Conservation (phyloP, 2,888 invertebrate genomes). For the Limenitis camilla region DNA sequence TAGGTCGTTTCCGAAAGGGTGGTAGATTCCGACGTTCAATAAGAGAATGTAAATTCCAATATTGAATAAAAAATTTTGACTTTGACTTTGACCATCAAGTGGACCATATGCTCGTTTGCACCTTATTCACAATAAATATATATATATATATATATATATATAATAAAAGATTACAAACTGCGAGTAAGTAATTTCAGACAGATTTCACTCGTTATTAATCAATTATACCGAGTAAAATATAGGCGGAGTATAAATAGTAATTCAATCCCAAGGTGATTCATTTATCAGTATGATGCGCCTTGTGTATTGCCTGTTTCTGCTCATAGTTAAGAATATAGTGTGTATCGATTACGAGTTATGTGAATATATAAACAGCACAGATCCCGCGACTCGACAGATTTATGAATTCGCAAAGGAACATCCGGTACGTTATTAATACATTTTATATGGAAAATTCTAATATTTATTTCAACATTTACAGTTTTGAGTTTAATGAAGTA, state of each 20-base stretch:
- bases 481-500: no score
- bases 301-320: slow-evolving; percentile 1
- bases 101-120: no score
- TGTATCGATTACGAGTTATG: slow-evolving; percentile 20
- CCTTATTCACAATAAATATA: no score
- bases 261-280: neutral
- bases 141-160: no score
- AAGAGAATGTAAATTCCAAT: no score
- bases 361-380: slow-evolving; percentile 26
- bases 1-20: no score
- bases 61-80: no score
- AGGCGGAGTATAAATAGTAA: neutral
- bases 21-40: no score
- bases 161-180: no score
- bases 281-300: slow-evolving; percentile 1
- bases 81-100: no score
- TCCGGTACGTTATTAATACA: slow-evolving; percentile 34
- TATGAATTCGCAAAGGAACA: slow-evolving; percentile 38
- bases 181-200: neutral
- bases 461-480: no score
- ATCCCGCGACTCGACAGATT: slow-evolving; percentile 34
- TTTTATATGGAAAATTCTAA: no score
- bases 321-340: slow-evolving; percentile 1
- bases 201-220: slow-evolving; percentile 2
- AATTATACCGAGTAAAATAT: neutral